Conservation (phyloP, 2,888 invertebrate species). For the Papilio protenor region DNA sequence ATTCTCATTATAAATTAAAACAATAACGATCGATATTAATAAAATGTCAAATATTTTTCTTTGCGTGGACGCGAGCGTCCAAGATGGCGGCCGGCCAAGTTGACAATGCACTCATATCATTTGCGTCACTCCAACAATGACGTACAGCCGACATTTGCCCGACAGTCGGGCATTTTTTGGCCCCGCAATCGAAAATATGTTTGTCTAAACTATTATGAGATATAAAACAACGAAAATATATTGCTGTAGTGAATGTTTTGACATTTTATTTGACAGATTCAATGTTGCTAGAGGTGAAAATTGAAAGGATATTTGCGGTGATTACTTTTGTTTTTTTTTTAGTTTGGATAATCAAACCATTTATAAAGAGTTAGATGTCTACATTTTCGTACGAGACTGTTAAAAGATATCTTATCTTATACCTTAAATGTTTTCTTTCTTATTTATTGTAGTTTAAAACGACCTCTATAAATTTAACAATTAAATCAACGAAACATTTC, state of each 20-base stretch:
- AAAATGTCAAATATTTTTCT: background rate
- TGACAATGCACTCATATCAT: slow-evolving; percentile 31
- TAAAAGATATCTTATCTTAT: too few relatives aligned
- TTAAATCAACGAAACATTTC: background rate
- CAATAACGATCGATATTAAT: background rate
- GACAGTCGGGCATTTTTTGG: slow-evolving; percentile 34
- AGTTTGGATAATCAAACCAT: too few relatives aligned
- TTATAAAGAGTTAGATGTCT: too few relatives aligned
- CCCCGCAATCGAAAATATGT: slow-evolving; percentile 37
- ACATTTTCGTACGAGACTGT: too few relatives aligned
- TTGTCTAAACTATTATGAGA: slow-evolving; percentile 28
- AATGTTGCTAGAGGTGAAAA: slow-evolving; percentile 15
- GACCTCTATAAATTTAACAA: slow-evolving; percentile 49
- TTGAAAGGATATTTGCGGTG: background rate
- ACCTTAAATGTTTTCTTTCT: background rate
- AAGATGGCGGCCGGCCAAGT: slow-evolving; percentile 45
- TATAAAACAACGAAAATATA: slow-evolving; percentile 12
- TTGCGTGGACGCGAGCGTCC: background rate
- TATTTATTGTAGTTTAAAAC: background rate
- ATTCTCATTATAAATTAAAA: background rate
- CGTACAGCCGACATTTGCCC: slow-evolving; percentile 35
- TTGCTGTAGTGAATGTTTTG: background rate
- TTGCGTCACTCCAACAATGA: slow-evolving; percentile 45
- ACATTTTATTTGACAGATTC: slow-evolving; percentile 5
- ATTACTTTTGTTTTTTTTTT: background rate